Base-by-base conservation (phyloP, 1,140 invertebrate species). In the Drosophila rufa region DNA sequence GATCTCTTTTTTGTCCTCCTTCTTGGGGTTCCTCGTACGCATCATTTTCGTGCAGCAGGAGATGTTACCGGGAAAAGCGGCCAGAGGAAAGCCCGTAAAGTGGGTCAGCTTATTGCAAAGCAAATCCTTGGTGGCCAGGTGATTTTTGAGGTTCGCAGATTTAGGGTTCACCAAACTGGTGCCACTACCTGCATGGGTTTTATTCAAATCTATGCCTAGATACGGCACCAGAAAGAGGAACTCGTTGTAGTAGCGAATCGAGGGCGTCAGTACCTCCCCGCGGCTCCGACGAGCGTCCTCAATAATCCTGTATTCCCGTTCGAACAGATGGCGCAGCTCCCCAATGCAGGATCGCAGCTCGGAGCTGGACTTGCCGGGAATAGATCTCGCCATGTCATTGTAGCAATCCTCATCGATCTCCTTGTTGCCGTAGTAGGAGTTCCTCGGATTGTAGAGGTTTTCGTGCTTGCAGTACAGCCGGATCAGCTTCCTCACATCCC, bases 231-330 rank as follows among this genome's bases (percentile, higher is more conserved):
- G 15, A 27, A 90, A 90, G 6, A 76, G 48, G 17, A 89, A 79
- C 38, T 89, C 84, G 43, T 69, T 67, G 56, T 79, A 89, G 65
- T 66, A 90, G n/a, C 47, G 46, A 15, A 90, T 74, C 1, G 81
- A 53, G 1, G 84, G 85, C 14, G 6, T 27, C 7, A 73, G 7
- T 2, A 48, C 22, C 15, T 75, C 40, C 0, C 56, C 70, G 8
- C 36, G 33, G 1, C 17, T 36, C 1, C 42, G 45, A 0, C 51
- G 53, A 0, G 56, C 62, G 4, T 19, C 56, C 15, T 79, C 64
- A 27, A 89, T 76, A 7, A 69, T 46, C 7, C 47, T 56, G 7
- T 85, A 79, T 53, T 89, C 81, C 17, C 42, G 45, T 46, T 81
- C 78, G 3, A 89, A 89, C 8, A 64, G 25, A 3, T 17, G 11